A percentile compares a stretch with the other conserved stretches of the same genome.
phyloP scores from a whole-genome alignment of 2,113 vertebrate genomes.

The Psephotus haematonotus region DNA sequence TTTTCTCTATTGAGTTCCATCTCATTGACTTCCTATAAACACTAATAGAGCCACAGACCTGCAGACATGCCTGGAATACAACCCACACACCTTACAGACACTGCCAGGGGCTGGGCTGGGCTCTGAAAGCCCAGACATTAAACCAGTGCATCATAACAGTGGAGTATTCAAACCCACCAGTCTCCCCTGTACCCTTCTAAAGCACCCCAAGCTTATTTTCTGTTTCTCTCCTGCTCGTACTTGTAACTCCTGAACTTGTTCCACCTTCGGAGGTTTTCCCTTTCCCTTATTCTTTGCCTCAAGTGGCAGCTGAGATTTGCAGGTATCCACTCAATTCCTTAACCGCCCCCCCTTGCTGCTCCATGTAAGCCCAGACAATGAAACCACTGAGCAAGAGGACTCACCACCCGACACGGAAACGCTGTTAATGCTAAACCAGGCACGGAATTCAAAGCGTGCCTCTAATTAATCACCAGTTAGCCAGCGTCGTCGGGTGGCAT shows the following conservation, averaged over 20 bases:
- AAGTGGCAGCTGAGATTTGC: neutral
- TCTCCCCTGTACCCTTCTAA: neutral
- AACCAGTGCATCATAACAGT: neutral
- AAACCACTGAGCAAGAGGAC: neutral
- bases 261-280: neutral
- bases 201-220: neutral
- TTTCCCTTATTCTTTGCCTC: neutral
- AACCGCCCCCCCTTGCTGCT: neutral
- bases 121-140: neutral
- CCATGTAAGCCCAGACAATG: neutral
- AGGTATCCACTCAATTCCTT: neutral
- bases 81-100: neutral
- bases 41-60: constrained; percentile 63
- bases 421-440: constrained; percentile 31
- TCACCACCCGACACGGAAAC: neutral
- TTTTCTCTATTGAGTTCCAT: constrained; percentile 72
- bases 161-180: rapidly evolving
- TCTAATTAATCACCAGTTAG: constrained; percentile 63
- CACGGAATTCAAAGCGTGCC: constrained; percentile 53
- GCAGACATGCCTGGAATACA: constrained; percentile 67
- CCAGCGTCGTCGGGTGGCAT: neutral
- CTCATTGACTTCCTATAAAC: constrained; percentile 76
- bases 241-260: neutral
- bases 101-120: neutral
- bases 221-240: neutral